A percentile compares a stretch with the other conserved stretches of the same genome.
Conservation (phyloP, 2,888 invertebrate genomes). For the Heliconius erato region DNA sequence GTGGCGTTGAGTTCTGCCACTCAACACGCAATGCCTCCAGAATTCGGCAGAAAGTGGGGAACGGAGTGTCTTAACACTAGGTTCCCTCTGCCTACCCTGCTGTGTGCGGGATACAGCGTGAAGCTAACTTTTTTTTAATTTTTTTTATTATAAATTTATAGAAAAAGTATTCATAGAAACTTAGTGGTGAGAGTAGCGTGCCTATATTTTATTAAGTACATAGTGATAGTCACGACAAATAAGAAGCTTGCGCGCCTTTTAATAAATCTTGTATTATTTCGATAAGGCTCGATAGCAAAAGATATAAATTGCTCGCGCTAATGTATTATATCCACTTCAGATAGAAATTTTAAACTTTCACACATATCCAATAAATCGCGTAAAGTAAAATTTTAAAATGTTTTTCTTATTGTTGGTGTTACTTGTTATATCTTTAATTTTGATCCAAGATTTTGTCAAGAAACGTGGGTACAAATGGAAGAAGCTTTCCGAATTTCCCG, state of each 20-base stretch:
- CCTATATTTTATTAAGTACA: not conserved
- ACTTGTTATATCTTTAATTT: conserved; percentile 50
- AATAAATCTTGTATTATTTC: not conserved
- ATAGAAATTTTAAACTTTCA: conserved; percentile 10
- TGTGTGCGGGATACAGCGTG: too few species aligned
- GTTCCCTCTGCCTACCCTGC: too few species aligned
- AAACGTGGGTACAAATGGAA: conserved; percentile 56
- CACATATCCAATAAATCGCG: not conserved
- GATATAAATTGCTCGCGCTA: conserved; percentile 22
- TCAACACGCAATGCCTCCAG: too few species aligned
- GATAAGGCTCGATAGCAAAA: conserved; percentile 34
- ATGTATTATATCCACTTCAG: not conserved
- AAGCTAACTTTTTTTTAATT: too few species aligned
- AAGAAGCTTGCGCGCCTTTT: not conserved
- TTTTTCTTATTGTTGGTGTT: conserved; percentile 51
- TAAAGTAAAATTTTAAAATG: conserved; percentile 48
- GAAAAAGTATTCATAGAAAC: too few species aligned
- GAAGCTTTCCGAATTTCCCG: conserved; percentile 60
- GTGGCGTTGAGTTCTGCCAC: too few species aligned
- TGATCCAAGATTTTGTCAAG: conserved; percentile 51
- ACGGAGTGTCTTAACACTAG: too few species aligned
- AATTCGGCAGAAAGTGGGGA: too few species aligned
- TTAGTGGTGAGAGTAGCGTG: not conserved
- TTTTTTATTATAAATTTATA: too few species aligned
- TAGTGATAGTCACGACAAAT: not conserved